These are phyloP conservation scores for Dastarcus helophoroides DNA, from an alignment of 2,888 invertebrate species.

Conservation along the genomic window DNA sequence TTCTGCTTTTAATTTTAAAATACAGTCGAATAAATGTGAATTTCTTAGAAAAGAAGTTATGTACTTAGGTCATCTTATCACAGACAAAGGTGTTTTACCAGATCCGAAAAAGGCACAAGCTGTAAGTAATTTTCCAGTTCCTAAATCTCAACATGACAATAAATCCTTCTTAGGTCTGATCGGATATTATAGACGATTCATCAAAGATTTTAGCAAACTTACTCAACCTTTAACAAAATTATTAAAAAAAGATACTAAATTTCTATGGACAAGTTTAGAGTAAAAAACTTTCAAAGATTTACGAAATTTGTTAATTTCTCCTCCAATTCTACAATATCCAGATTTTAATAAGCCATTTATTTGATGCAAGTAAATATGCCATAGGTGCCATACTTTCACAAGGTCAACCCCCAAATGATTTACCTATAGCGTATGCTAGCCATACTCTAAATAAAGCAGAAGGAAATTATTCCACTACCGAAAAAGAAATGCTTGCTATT, in stretches of 20 bases:
- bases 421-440: conserved; percentile 28
- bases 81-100: conserved; percentile 20
- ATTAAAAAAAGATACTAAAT: conserved; percentile 16
- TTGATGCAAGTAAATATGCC: conserved; percentile 27
- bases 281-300: conserved; percentile 12
- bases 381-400: conserved; percentile 26
- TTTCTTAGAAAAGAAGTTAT: conserved; percentile 19
- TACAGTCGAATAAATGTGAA: conserved; percentile 24
- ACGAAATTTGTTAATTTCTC: conserved; percentile 10
- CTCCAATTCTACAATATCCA: conserved; percentile 16
- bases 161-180: conserved; percentile 20
- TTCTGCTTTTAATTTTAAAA: conserved; percentile 16
- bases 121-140: conserved; percentile 15
- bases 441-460: conserved; percentile 26
- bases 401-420: conserved; percentile 19
- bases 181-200: conserved; percentile 27
- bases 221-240: conserved; percentile 20
- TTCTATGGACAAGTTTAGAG: conserved; percentile 15
- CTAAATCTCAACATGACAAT: conserved; percentile 12
- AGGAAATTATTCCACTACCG: conserved; percentile 28
- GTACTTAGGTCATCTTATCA: conserved; percentile 21
- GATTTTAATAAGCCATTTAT: conserved; percentile 19
- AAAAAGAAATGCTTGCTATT: conserved; percentile 30
- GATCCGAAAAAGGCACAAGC: conserved; percentile 16
- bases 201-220: conserved; percentile 19